Evolutionary conservation across 37 sponge, comb jelly and placozoan genomes (phyloP).

Genomic region (Cliona cf. orientalis): DNA sequence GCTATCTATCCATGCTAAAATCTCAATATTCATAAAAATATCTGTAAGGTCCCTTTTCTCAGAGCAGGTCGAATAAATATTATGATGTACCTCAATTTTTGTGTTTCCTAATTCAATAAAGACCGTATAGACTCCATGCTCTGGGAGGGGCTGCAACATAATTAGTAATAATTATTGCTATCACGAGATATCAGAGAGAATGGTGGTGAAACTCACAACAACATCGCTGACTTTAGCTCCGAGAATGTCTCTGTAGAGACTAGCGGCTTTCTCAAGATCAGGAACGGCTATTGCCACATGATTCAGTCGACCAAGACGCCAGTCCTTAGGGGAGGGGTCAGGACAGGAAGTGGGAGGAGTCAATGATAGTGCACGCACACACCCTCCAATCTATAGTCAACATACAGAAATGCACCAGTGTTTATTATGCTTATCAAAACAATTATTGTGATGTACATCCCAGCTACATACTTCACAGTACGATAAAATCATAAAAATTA

Average conservation of each 20-base stretch:
- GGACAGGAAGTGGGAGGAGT: not conserved
- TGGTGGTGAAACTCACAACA: slow-evolving; percentile 38
- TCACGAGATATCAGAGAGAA: not conserved
- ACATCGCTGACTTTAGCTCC: slow-evolving; percentile 90
- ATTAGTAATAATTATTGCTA: not conserved
- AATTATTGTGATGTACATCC: no score
- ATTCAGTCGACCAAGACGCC: slow-evolving; percentile 91
- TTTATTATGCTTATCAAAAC: no score
- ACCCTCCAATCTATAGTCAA: no score
- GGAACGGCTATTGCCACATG: slow-evolving; percentile 98
- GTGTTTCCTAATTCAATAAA: slow-evolving; percentile 96
- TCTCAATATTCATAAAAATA: no score
- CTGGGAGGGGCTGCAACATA: slow-evolving; percentile 81
- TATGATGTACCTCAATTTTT: slow-evolving; percentile 89
- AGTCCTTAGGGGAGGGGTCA: slow-evolving; percentile 11
- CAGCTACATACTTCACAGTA: no score
- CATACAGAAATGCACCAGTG: no score
- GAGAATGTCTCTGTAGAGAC: slow-evolving; percentile 84
- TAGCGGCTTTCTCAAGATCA: slow-evolving; percentile 77
- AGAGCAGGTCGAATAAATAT: no score
- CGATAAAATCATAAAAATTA: no score
- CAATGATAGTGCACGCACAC: no score
- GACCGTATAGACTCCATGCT: slow-evolving; percentile 97
- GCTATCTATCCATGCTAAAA: no score
- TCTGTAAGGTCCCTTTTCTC: no score